Evolutionary conservation across 1,140 invertebrate genomes (phyloP).

Genomic region (Pseudachorutes palmiensis): DNA sequence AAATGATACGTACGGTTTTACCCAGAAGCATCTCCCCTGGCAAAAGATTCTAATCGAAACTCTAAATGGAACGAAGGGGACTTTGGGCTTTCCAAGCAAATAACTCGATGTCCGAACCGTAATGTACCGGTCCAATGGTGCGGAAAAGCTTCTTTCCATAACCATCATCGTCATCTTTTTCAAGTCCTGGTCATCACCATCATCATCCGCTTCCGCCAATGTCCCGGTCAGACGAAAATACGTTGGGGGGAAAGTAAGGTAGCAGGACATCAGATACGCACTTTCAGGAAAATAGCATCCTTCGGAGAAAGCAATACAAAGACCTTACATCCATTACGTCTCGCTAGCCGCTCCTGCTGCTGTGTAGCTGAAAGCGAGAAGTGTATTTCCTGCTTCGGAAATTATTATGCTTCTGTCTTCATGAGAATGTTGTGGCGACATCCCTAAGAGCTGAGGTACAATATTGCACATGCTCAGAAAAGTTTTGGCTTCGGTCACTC

Average conservation of each 20-base stretch:
- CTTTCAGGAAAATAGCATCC: neutral
- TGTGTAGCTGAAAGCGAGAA: too few relatives aligned
- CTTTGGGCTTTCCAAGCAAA: neutral
- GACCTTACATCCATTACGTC: neutral
- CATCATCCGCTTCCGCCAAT: neutral
- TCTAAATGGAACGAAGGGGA: too few relatives aligned
- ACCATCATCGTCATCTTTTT: slow-evolving; percentile 22
- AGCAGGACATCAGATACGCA: neutral
- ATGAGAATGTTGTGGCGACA: too few relatives aligned
- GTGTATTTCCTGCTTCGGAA: too few relatives aligned
- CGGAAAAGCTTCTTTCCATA: slow-evolving; percentile 26
- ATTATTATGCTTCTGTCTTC: too few relatives aligned
- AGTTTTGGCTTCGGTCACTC: too few relatives aligned
- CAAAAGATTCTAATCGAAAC: too few relatives aligned
- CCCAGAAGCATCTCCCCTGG: too few relatives aligned
- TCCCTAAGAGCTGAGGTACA: too few relatives aligned
- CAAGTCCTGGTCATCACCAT: neutral
- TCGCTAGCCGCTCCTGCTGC: neutral
- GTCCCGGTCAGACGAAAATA: neutral
- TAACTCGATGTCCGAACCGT: slow-evolving; percentile 9
- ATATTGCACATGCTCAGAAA: too few relatives aligned
- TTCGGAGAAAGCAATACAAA: too few relatives aligned
- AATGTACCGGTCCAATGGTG: slow-evolving; percentile 27
- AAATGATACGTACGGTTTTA: too few relatives aligned
- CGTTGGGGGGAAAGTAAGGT: neutral